These are phyloP conservation scores for Troides oblongomaculatus DNA, from an alignment of 2,888 invertebrate species.

Conservation along the genomic window DNA sequence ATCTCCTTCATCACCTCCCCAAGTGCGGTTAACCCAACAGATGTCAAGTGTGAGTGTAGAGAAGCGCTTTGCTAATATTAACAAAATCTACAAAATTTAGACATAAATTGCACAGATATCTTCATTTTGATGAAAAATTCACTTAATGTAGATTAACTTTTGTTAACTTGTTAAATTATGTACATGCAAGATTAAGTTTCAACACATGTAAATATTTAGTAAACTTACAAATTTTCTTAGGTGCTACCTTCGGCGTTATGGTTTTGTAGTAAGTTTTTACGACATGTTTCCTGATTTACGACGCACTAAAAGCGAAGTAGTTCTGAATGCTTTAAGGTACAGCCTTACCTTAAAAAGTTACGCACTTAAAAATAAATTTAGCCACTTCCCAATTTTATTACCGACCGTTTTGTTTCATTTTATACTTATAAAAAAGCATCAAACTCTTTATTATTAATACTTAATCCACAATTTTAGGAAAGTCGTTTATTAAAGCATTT, in stretches of 20 bases:
- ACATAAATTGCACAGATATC: too few relatives aligned
- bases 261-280: constrained; percentile 29
- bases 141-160: too few relatives aligned
- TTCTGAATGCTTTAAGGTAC: constrained; percentile 32
- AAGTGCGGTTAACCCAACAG: too few relatives aligned
- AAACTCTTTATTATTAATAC: not conserved
- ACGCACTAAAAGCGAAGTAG: constrained; percentile 34
- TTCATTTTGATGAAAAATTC: too few relatives aligned
- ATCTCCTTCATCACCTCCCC: too few relatives aligned
- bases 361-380: constrained; percentile 52
- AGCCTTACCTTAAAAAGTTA: constrained; percentile 50
- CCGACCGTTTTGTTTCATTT: not conserved
- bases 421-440: not conserved
- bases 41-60: too few relatives aligned
- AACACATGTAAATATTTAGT: not conserved
- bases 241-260: constrained; percentile 24
- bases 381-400: constrained; percentile 49
- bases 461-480: too few relatives aligned
- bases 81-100: too few relatives aligned
- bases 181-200: not conserved
- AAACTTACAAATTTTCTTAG: constrained; percentile 16
- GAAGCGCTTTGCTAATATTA: too few relatives aligned
- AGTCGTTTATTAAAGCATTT: too few relatives aligned
- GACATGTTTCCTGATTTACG: constrained; percentile 32
- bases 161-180: too few relatives aligned